Percentiles rank a stretch among this genome's conserved stretches.
Evolutionary conservation across 2,888 invertebrate species (phyloP).

Genomic region (Plebejus melissa): DNA sequence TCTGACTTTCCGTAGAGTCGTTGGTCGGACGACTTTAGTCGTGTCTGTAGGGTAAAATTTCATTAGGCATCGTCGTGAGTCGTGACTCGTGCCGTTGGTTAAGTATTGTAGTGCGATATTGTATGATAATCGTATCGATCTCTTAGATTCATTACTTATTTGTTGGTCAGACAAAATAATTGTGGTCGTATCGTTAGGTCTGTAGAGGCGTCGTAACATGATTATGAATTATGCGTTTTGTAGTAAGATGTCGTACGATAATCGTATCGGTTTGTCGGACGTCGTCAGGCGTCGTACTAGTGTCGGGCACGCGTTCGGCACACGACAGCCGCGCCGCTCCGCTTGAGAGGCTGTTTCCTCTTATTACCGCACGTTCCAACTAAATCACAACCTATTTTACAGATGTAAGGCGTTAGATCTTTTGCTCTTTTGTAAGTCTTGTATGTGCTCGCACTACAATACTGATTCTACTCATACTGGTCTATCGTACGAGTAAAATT

Average conservation of each 20-base stretch:
- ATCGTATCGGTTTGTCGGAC: background rate
- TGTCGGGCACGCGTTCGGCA: conserved; percentile 55
- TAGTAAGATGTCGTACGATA: background rate
- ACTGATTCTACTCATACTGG: background rate
- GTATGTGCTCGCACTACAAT: too few species aligned
- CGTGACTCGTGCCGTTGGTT: background rate
- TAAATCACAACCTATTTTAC: conserved; percentile 23
- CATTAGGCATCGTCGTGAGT: background rate
- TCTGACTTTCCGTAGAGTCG: background rate
- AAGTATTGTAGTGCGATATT: background rate
- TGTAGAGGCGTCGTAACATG: background rate
- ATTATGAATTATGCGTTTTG: background rate
- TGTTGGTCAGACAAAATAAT: too few species aligned
- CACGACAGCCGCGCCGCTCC: conserved; percentile 43
- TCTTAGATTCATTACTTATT: too few species aligned
- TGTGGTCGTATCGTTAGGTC: background rate
- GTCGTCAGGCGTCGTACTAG: background rate
- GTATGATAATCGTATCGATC: too few species aligned
- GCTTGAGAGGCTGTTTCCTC: conserved; percentile 40
- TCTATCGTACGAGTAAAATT: background rate
- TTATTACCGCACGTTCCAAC: conserved; percentile 28
- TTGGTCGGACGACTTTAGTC: background rate
- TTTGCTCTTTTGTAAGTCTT: background rate
- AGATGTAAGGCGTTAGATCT: background rate
- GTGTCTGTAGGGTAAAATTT: background rate